Base-by-base conservation (phyloP, 1,140 invertebrate genomes). In the Pygmarrhopalites habei region DNA sequence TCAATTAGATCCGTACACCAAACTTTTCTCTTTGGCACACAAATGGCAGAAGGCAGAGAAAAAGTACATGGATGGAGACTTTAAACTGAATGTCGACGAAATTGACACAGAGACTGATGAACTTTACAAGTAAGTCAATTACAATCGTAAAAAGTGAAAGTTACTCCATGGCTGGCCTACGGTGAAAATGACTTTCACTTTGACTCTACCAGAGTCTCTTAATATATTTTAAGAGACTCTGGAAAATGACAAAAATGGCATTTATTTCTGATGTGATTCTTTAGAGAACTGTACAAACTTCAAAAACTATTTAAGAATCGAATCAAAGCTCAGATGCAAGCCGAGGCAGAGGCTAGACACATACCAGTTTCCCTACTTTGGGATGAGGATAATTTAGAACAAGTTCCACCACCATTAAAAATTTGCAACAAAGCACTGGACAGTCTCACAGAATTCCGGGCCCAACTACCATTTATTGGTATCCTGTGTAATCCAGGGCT, bases 11-110 rank as follows among this genome's bases (percentile, higher is more conserved):
- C 80, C 81, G 3, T 82, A 80, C 72, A 70, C 74, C n/a, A 76
- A 75, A 60, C 72, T 83, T 1, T 82, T 80, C 71, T 74, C 73
- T 23, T 71, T 77, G 21, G 82, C 84, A 21, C 76, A 83, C 66
- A 83, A 83, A 72, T 93, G 92, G 88, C 82, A 86, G 74, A 82
- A 86, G 60, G 85, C 86, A 65, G 85, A 87, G 72, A 87, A 86
- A 71, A 86, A 87, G 49, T 95, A 90, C 88, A 84, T 93, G 80
- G 87, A 94, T 76, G 92, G 91, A n/a, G 82, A 85, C 2, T 95
- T 95, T 77, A 87, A 89, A 72, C 77, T 95, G 46, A 82, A 90
- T 73, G 83, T 85, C 10, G 77, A 81, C 39, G 77, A 80, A 67
- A 85, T 91, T 56, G 89, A 92, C 75, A 74, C 79, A 47, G 82